Evolutionary conservation across 2,888 invertebrate genomes (phyloP).

Genomic region (Nomada ruficornis): DNA sequence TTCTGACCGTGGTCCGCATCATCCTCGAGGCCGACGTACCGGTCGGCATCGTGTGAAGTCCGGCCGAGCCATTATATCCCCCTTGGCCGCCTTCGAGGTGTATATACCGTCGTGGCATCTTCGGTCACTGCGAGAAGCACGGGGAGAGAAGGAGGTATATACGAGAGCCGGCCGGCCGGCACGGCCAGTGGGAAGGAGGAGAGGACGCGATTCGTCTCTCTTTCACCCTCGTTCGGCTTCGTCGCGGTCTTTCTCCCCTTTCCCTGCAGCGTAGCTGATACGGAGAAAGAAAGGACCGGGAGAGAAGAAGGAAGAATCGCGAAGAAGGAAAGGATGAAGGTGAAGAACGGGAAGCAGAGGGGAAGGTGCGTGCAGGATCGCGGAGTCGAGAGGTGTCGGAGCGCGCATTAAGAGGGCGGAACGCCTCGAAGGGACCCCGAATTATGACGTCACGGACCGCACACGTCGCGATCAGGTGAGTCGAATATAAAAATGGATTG

Average conservation of each 20-base stretch:
- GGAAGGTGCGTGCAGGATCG: slow-evolving; percentile 80
- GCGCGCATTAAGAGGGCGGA: slow-evolving; percentile 84
- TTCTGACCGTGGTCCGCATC: slow-evolving; percentile 78
- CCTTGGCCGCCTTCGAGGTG: slow-evolving; percentile 79
- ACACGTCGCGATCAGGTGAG: slow-evolving; percentile 83
- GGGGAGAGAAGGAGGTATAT: slow-evolving; percentile 29
- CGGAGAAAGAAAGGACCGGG: slow-evolving; percentile 22
- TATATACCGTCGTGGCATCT: slow-evolving; percentile 73
- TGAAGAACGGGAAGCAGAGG: slow-evolving; percentile 35
- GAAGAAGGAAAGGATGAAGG: neutral
- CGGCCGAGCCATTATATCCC: slow-evolving; percentile 82
- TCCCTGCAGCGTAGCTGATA: slow-evolving; percentile 44
- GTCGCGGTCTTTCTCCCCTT: slow-evolving; percentile 60
- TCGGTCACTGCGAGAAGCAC: slow-evolving; percentile 63
- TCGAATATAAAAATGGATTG: slow-evolving; percentile 83
- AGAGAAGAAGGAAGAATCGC: slow-evolving; percentile 6
- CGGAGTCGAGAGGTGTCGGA: slow-evolving; percentile 82
- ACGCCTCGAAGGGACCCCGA: slow-evolving; percentile 82
- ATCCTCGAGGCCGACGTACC: slow-evolving; percentile 76
- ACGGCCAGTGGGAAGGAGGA: slow-evolving; percentile 21
- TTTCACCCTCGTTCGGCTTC: slow-evolving; percentile 63
- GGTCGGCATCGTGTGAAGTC: slow-evolving; percentile 84
- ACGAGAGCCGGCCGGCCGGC: slow-evolving; percentile 32
- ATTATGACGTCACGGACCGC: slow-evolving; percentile 84
- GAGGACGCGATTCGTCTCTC: slow-evolving; percentile 39